Conservation (phyloP, 2,113 vertebrate species). For the cattle (Bos taurus) region ARS-UCD2.0 NC_037345.1:52820001-52820500, state of each 20-base stretch:
- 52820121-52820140: accelerated
- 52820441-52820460: accelerated
- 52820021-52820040: not conserved
- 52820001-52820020: not conserved
- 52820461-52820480: not conserved
- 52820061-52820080: not conserved
- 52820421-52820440: not conserved
- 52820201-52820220: not conserved
- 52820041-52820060: not conserved
- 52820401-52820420: not conserved
- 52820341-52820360: not conserved
- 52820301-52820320: not conserved
- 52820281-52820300: not conserved
- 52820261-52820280: not conserved
- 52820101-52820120: not conserved
- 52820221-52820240: accelerated
- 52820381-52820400: not conserved
- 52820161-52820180: not conserved
- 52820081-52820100: not conserved
- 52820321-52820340: not conserved
- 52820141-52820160: accelerated
- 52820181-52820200: accelerated
- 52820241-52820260: not conserved
- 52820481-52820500: too few relatives aligned
- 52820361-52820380: not conserved